A percentile compares a stretch with the other conserved stretches of the same genome.
Evolutionary conservation across 2,797 vertebrate species (phyloP).

Genomic region (Adelosebastes latens): DNA sequence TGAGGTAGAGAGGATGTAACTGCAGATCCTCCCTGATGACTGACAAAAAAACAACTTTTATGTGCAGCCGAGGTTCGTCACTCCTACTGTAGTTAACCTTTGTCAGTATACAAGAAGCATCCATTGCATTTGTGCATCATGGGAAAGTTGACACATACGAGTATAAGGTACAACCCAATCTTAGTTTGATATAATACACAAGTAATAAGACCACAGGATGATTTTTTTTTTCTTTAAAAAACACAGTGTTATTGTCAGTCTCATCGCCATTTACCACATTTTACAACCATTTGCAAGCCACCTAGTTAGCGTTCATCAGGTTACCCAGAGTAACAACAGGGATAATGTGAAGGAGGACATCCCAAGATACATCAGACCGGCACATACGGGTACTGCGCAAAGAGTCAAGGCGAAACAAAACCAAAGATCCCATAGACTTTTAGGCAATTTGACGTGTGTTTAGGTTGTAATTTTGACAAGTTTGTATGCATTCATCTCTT

Average conservation of each 20-base stretch:
- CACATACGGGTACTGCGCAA: no score
- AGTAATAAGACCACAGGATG: background rate
- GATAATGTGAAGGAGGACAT: background rate
- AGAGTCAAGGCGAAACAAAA: no score
- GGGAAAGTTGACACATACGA: background rate
- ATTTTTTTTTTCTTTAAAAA: background rate
- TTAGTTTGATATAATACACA: background rate
- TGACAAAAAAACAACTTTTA: background rate
- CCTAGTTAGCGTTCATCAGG: background rate
- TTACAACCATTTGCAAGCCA: background rate
- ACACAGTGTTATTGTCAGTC: background rate
- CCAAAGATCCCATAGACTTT: no score
- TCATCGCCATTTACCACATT: background rate
- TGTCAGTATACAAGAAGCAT: background rate
- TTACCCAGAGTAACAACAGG: background rate
- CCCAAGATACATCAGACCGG: background rate
- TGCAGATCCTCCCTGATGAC: slow-evolving; percentile 24
- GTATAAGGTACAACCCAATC: background rate
- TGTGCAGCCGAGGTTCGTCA: background rate
- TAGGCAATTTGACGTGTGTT: no score
- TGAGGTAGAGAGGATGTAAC: slow-evolving; percentile 30
- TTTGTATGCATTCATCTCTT: no score
- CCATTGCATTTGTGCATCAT: background rate
- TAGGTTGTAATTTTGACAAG: no score
- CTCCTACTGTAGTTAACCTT: background rate